Base-by-base conservation (phyloP, 23 tunicate species). In the Ciona savignyi region DNA sequence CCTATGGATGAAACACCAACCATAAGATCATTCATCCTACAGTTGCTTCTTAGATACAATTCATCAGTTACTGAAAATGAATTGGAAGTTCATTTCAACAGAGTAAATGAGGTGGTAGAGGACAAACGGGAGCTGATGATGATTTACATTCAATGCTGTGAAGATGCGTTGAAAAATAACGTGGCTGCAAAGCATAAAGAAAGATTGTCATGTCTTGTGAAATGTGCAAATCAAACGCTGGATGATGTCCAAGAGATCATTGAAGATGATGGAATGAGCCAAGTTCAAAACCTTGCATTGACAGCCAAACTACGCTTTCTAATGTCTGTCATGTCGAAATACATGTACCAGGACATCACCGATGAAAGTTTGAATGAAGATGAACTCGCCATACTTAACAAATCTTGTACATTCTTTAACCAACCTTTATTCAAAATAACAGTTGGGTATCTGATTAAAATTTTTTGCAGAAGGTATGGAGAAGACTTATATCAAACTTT, bases 11-110 rank as follows among this genome's bases (percentile, higher is more conserved):
- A 34, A 23, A 62, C 62, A 60, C 71, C 73, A 19, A 74, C 80
- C 2, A 78, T 73, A 25, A 30, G 87, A 31, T 72, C 76, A 67
- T 82, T 72, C 62, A 82, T 82, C 26, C 80, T 82, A 33, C 87
- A 82, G 63, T 70, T 82, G 31, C 33, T 75, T 64, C 66, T 82
- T 35, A 62, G 75, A 4, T 82, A 73, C 68, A 70, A 82, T 27
- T 30, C 49, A 23, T 30, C 28, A 11, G n/a, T 74, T 23, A 78
- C 74, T 1, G 66, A 75, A 68, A 28, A 67, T 0, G 74, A 75
- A 25, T 48, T 82, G 23, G 35, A 82, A 23, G 26, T 67, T 6
- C 77, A 80, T 51, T 80, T 80, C 19, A 19, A 31, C 15, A 63
- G 26, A 26, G 32, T 71, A 34, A n/a, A 26, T 23, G 34, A 33